Evolutionary conservation across 2,113 vertebrate genomes (phyloP), one percentile per base, ranked within the genome.

Genomic region (Esox niger): DNA sequence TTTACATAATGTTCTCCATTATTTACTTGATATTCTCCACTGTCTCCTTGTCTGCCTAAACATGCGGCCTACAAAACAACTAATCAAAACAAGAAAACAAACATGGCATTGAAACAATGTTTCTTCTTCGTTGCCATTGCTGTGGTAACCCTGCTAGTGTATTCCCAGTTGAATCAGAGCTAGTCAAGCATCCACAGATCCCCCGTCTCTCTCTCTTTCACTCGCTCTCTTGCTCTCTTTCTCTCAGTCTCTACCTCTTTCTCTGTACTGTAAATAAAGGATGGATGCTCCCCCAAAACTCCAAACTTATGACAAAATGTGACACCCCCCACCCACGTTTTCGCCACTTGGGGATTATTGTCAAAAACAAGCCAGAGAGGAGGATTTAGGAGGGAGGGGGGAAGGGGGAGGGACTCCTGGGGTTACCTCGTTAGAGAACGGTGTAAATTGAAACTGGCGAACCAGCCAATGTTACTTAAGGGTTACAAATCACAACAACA

Each of bases 401-500:
- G 62, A 31, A 43, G n/a, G 31, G 27, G 47, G 17, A n/a, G 35
- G 11, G 60, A 54, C 61, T 31, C 58, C 27, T 7, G 62, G 69
- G 63, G 57, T 76, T 75, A 69, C 74, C 72, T 54, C 55, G 64
- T 80, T 79, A 85, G 70, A 62, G 67, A 7, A 25, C 56, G 69
- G 75, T 84, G 79, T 76, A 84, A 85, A 82, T 83, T 88, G 83
- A 85, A 89, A 84, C 70, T 80, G 82, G 79, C 71, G 68, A 81
- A 78, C 76, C 84, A 87, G 78, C 78, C 32, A 74, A 78, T 79
- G 66, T 77, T 80, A 84, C 75, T 87, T 85, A 78, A 81, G 78
- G 75, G 75, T 86, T 83, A 84, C 82, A 88, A 86, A 86, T 85
- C 79, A 74, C 59, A 77, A 76, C 82, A 84, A 74, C 76, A 82